Conservation (phyloP, 2,888 invertebrate genomes). For the Acrocyrtus sp. region DNA sequence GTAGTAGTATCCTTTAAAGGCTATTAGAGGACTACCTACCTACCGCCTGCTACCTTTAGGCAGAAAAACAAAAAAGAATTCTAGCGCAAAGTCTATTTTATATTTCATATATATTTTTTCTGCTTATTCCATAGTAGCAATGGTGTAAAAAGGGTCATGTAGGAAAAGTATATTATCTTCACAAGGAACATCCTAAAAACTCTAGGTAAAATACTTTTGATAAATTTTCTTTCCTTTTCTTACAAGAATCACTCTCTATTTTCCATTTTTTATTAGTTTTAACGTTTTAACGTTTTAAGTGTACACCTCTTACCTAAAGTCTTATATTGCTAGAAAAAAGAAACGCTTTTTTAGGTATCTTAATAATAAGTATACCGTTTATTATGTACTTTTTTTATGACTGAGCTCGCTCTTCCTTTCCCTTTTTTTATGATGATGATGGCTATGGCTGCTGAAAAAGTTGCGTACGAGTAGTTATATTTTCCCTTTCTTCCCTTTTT, state of each 20-base stretch:
- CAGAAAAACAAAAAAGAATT: not conserved
- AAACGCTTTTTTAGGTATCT: not conserved
- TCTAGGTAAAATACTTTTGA: too few species aligned
- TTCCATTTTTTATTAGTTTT: too few species aligned
- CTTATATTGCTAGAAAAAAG: not conserved
- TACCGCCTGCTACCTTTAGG: not conserved
- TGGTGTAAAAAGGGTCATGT: slow-evolving; percentile 7
- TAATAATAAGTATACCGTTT: slow-evolving; percentile 12
- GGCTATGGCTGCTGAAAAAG: not conserved
- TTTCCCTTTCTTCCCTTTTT: too few species aligned
- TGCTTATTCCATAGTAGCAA: slow-evolving; percentile 4
- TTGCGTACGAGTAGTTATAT: not conserved
- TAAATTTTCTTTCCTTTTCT: not conserved
- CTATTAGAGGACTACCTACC: not conserved
- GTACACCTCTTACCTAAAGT: too few species aligned
- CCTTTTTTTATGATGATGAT: not conserved
- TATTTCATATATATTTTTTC: slow-evolving; percentile 4
- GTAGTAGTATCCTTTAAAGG: slow-evolving; percentile 8
- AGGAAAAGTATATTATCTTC: not conserved
- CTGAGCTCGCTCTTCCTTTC: slow-evolving; percentile 28
- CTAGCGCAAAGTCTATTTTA: not conserved
- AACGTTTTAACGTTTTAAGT: too few species aligned
- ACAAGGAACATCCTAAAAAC: too few species aligned
- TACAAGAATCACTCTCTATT: not conserved
- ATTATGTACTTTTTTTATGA: slow-evolving; percentile 25